phyloP scores from a whole-genome alignment of 2,888 invertebrate species.

The Asteroscopus sphinx region DNA sequence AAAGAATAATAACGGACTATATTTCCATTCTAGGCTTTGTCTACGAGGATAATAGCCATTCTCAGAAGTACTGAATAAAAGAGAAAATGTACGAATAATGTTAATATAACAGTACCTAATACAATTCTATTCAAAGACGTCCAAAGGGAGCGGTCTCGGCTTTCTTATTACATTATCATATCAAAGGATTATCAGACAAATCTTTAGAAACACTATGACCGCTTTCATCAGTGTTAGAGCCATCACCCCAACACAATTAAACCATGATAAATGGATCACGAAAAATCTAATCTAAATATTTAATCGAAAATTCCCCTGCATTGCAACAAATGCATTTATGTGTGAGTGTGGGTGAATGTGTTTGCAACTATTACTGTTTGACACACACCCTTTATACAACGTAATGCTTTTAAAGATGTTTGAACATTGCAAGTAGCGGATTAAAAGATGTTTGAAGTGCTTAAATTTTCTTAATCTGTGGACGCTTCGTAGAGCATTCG shows the following conservation, averaged over 20 bases:
- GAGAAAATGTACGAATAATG: conserved; percentile 39
- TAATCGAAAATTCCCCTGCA: conserved; percentile 88
- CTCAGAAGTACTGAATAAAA: conserved; percentile 30
- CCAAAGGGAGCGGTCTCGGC: conserved; percentile 50
- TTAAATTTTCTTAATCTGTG: conserved; percentile 12
- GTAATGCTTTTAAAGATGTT: conserved; percentile 42
- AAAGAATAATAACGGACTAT: conserved; percentile 19
- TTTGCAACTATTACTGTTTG: conserved; percentile 50
- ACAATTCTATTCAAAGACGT: conserved; percentile 45
- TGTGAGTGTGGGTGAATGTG: conserved; percentile 36
- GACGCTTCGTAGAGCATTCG: conserved; percentile 28
- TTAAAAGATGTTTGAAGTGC: conserved; percentile 20
- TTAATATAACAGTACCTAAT: conserved; percentile 39
- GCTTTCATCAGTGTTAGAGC: conserved; percentile 76
- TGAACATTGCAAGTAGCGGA: conserved; percentile 17
- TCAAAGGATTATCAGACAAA: conserved; percentile 82
- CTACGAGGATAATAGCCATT: conserved; percentile 34
- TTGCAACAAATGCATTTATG: conserved; percentile 64
- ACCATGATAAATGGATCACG: conserved; percentile 88
- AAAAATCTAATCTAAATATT: conserved; percentile 90
- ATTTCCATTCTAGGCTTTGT: conserved; percentile 38
- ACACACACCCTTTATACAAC: conserved; percentile 29
- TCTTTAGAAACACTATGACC: conserved; percentile 68
- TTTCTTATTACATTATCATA: conserved; percentile 85
- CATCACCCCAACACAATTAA: conserved; percentile 85